Evolutionary conservation across 2,888 invertebrate genomes (phyloP), one percentile per base, ranked within the genome.

Genomic region (Caenorhabditis panamensis): DNA sequence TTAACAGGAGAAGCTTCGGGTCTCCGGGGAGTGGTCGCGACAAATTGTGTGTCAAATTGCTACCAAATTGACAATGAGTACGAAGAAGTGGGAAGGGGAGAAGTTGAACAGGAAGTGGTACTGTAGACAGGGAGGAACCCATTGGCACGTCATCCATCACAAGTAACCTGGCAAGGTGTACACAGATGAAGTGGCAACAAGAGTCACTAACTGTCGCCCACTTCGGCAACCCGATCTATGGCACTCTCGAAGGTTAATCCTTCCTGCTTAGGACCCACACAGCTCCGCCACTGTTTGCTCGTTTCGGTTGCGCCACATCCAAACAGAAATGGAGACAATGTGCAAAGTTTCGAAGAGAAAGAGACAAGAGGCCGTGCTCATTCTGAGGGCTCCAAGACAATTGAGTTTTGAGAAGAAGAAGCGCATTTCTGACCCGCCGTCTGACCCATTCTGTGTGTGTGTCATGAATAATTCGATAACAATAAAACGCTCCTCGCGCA

Each of bases 401-500:
- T 26, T 22, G 53, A 26, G 53, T 26, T 26, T 20, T 11, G 6
- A 9, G 36, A 22, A 62, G 61, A 47, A 20, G 26, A 37, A 20
- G 53, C 20, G 62, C 71, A 62, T 58, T 63, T 63, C 53, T 53
- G 54, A 61, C 59, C n/a, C 24, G 18, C 11, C 24, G 16, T 28
- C 18, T n/a, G 22, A 20, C 49, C 59, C 28, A 20, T 53, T 53
- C 53, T 53, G n/a, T 54, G 13, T 18, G 54, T 41, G 71, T 56
- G 73, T 73, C 73, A 73, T 73, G 64, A 73, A 73, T 73, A 73
- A 73, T 73, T 73, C 73, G 73, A 73, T 73, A 58, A 73, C 64
- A 59, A 73, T 59, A 73, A 72, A 56, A 64, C 28, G 54, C 61
- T 62, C 44, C 28, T 47, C 63, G 63, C 71, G 71, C 71, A 72